Conservation (phyloP, 2,797 vertebrate species). For the Crypturellus tataupa region DNA sequence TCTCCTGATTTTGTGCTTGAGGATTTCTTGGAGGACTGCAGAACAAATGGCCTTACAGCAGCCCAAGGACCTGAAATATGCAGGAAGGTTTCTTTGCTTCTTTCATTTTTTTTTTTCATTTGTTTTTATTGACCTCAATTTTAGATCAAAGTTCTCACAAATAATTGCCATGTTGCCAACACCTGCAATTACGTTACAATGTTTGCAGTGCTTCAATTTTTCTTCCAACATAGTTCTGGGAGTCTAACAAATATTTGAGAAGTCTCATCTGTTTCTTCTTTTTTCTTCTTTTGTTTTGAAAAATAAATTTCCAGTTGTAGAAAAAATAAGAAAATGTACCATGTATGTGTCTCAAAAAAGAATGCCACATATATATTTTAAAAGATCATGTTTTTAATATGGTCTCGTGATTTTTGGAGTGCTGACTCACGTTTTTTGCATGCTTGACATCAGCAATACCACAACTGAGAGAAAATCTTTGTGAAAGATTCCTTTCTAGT, state of each 20-base stretch:
- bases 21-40: constrained; percentile 9
- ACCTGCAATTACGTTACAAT: constrained; percentile 12
- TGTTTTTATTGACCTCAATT: constrained; percentile 44
- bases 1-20: not conserved
- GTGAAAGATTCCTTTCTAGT: constrained; percentile 63
- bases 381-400: not conserved
- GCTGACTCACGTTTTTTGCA: constrained; percentile 62
- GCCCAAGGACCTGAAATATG: not conserved
- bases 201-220: not conserved
- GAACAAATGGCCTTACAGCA: constrained; percentile 6
- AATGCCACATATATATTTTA: not conserved
- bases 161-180: constrained; percentile 19
- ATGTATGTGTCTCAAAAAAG: not conserved
- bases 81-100: not conserved
- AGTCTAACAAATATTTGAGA: not conserved
- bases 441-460: constrained; percentile 74
- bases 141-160: constrained; percentile 48
- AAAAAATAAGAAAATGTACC: not conserved
- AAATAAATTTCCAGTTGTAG: not conserved
- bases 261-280: not conserved
- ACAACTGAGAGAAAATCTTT: constrained; percentile 76
- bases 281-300: not conserved
- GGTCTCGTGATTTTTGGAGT: constrained; percentile 46
- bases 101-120: not conserved
- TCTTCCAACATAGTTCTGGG: not conserved